phyloP scores from a whole-genome alignment of 2,797 vertebrate species.

The Myotis findleyi region DNA sequence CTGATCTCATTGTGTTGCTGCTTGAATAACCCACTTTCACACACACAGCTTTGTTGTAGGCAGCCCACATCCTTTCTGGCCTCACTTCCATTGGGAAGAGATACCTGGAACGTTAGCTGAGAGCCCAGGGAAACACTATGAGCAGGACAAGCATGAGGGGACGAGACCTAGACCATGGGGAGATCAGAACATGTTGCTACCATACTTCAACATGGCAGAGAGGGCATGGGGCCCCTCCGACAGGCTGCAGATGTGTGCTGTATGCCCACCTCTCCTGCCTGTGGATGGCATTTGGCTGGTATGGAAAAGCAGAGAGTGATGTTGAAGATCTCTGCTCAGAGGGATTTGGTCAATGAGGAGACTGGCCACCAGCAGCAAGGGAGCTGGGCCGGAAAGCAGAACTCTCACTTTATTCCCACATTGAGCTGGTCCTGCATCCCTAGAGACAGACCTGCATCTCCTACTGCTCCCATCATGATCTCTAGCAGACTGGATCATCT shows the following conservation, averaged over 20 bases:
- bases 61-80: neutral
- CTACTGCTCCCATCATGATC: neutral
- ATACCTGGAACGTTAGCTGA: neutral
- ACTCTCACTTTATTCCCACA: constrained; percentile 65
- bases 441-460: constrained; percentile 60
- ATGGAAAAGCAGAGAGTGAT: neutral
- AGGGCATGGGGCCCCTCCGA: accelerated
- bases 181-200: neutral
- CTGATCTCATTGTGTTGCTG: neutral
- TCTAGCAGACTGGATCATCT: constrained; percentile 9
- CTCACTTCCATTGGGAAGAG: neutral
- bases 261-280: neutral
- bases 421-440: constrained; percentile 46
- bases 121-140: neutral
- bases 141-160: neutral
- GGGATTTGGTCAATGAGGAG: neutral
- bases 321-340: neutral
- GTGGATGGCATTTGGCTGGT: neutral
- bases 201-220: neutral
- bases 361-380: neutral
- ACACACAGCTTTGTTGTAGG: neutral
- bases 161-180: neutral
- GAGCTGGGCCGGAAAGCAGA: neutral
- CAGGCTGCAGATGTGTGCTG: neutral
- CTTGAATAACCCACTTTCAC: neutral